Percentiles rank a stretch among this genome's conserved stretches.
Evolutionary conservation across 2,888 invertebrate genomes (phyloP).

Genomic region (Automeris io): DNA sequence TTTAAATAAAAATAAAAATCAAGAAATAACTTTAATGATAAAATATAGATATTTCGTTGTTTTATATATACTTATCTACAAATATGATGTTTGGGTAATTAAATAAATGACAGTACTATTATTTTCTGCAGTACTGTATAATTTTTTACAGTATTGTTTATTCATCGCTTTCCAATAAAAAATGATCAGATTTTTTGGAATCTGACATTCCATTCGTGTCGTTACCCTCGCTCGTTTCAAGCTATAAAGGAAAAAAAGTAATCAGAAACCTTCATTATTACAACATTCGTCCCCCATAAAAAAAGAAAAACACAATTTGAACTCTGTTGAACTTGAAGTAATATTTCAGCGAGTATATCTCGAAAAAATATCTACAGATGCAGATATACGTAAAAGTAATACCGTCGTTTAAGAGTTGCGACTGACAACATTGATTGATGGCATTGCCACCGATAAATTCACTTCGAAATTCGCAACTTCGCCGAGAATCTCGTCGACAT

Average conservation of each 20-base stretch:
- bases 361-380: conserved; percentile 44
- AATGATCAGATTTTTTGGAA: neutral
- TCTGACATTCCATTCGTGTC: conserved; percentile 1
- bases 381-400: conserved; percentile 62
- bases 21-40: too few species aligned
- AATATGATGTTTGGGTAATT: too few species aligned
- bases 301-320: conserved; percentile 1
- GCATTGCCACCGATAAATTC: conserved; percentile 55
- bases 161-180: conserved; percentile 1
- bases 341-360: conserved; percentile 56
- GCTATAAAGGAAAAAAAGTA: conserved; percentile 2
- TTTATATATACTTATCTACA: too few species aligned
- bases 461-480: conserved; percentile 39
- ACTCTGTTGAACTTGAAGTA: conserved; percentile 25
- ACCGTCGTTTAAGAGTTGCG: conserved; percentile 54
- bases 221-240: conserved; percentile 3
- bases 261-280: conserved; percentile 3
- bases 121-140: neutral
- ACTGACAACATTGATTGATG: conserved; percentile 65
- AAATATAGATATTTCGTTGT: too few species aligned
- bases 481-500: conserved; percentile 21
- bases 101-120: too few species aligned
- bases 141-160: neutral
- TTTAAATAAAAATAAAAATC: too few species aligned
- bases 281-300: conserved; percentile 3